Percentiles rank a stretch among this genome's conserved stretches.
Evolutionary conservation across 2,797 vertebrate genomes (phyloP).

Genomic region (Rhinophrynus dorsalis): DNA sequence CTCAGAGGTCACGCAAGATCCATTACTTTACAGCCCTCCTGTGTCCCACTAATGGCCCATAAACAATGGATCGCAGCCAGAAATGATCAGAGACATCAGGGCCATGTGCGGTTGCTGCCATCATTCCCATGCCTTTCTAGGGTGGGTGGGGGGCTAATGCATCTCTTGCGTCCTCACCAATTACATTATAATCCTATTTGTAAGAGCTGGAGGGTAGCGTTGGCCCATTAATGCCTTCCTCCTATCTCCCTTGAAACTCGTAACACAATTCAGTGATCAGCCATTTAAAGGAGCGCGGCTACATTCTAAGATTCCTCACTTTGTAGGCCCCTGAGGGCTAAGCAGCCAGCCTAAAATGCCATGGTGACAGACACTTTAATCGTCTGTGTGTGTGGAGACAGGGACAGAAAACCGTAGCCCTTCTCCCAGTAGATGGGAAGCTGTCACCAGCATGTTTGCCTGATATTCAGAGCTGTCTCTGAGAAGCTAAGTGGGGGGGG

Average conservation of each 20-base stretch:
- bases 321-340: constrained; percentile 2
- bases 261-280: neutral
- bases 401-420: neutral
- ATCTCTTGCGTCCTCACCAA: constrained; percentile 3
- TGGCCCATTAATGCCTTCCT: constrained; percentile 1
- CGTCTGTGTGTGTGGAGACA: neutral
- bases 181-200: constrained; percentile 37
- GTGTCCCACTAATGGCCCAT: constrained; percentile 19
- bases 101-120: neutral
- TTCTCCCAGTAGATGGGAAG: neutral
- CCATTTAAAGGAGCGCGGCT: neutral
- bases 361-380: constrained; percentile 8
- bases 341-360: neutral
- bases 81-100: neutral
- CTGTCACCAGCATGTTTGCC: neutral
- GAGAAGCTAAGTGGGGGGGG: neutral
- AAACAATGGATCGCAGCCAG: constrained; percentile 15
- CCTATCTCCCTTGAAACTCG: neutral
- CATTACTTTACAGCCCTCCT: neutral
- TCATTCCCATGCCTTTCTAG: neutral
- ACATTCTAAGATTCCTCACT: neutral
- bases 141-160: neutral
- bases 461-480: neutral
- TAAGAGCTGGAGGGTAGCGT: neutral
- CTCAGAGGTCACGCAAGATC: neutral